A percentile compares a stretch with the other conserved stretches of the same genome.
phyloP scores from a whole-genome alignment of 2,888 invertebrate species.

The Cacoxenus indagator region DNA sequence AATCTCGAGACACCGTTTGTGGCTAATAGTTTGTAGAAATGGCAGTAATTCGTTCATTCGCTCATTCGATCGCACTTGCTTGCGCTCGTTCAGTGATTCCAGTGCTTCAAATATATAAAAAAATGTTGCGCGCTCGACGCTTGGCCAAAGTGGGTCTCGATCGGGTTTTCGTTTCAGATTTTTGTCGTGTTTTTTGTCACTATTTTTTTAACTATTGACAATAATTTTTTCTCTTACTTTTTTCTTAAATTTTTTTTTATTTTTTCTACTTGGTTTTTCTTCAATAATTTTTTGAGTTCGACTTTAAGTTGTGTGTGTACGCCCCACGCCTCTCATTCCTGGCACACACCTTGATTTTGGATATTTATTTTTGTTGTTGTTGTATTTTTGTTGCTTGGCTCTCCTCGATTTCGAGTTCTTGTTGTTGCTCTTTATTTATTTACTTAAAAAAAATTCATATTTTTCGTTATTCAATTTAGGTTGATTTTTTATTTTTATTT shows the following conservation, averaged over 20 bases:
- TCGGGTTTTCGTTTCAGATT: constrained; percentile 4
- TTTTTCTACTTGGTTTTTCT: background rate
- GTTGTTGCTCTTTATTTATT: constrained; percentile 5
- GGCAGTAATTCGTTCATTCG: background rate
- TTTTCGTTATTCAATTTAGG: background rate
- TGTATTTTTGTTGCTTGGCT: constrained; percentile 21
- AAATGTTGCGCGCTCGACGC: background rate
- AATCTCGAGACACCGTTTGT: background rate
- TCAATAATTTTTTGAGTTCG: background rate
- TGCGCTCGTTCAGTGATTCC: background rate
- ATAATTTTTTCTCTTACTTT: constrained; percentile 6
- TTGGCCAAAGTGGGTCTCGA: background rate
- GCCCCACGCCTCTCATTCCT: background rate
- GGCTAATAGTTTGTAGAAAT: background rate
- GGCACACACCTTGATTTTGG: constrained; percentile 49
- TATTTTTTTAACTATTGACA: background rate
- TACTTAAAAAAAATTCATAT: constrained; percentile 27
- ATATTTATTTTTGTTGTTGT: constrained; percentile 37
- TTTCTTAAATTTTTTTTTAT: background rate
- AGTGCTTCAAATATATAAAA: background rate
- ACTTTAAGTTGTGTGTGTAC: background rate
- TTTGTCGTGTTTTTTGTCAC: constrained; percentile 2
- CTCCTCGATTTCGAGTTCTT: background rate
- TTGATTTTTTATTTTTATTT: constrained; percentile 12
- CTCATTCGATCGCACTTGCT: background rate